Base-by-base conservation (phyloP, 2,888 invertebrate species). In the Lissocephala sabroskyi region DNA sequence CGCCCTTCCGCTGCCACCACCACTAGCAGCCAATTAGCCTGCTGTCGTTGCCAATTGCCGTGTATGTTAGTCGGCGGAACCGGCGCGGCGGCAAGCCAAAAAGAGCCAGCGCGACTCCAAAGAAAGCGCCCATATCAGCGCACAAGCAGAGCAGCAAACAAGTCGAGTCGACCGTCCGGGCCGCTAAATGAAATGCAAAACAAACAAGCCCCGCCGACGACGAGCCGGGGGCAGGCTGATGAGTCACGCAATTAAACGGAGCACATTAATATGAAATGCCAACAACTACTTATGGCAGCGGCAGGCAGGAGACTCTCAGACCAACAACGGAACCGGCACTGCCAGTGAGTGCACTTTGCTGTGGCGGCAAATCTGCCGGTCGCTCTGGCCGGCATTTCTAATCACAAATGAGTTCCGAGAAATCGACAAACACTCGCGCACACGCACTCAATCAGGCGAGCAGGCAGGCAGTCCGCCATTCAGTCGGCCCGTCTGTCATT, bases 221-320 rank as follows among this genome's bases (percentile, higher is more conserved):
- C 7, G 23, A 23, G 36, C 23, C 36, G n/a, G 32, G 6, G 17
- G 13, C 28, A 23, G 23, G 29, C 42, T 11, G 50, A 57, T 75
- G 76, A 75, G 48, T 63, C 66, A 62, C 47, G 52, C 53, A 59
- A 54, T 59, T 56, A 62, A 58, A 49, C 49, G 54, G 62, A 45
- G 30, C 33, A 43, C 49, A 42, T 49, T 52, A 47, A 45, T 52
- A 41, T 41, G 47, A 45, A 49, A 50, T 65, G 52, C 41, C 42
- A 55, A 49, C 23, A 52, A 23, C 3, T 45, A 54, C 47, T 43
- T 44, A 43, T 48, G 36, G 50, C 46, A 23, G 17, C 16, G 28
- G 32, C 42, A 26, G 23, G 14, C 23, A 29, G 41, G 5, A 16
- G 28, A 32, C 14, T 14, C 18, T 10, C 16, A 14, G 30, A 23